Evolutionary conservation across 2,797 vertebrate genomes (phyloP).

Genomic region (Zalophus californianus): DNA sequence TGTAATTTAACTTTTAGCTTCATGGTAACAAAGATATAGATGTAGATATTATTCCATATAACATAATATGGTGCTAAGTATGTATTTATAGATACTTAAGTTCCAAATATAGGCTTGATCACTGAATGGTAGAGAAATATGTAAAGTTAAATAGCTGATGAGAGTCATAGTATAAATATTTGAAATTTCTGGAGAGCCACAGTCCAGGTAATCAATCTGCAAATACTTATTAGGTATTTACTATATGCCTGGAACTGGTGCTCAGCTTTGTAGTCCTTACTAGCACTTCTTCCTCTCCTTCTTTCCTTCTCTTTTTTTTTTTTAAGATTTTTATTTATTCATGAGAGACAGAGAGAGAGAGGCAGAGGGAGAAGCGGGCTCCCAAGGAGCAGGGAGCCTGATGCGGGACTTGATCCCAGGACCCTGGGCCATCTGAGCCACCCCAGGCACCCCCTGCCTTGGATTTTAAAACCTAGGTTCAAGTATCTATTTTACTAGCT

Average conservation of each 20-base stretch:
- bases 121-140: not conserved
- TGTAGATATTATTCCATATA: not conserved
- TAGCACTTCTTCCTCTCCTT: not conserved
- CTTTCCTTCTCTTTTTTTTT: not conserved
- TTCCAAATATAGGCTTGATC: slow-evolving; percentile 20
- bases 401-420: too few relatives aligned
- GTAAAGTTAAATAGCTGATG: slow-evolving; percentile 1
- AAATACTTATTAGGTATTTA: not conserved
- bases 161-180: not conserved
- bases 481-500: not conserved
- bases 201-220: not conserved
- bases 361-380: too few relatives aligned
- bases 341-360: too few relatives aligned
- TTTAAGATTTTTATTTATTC: too few relatives aligned
- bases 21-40: not conserved
- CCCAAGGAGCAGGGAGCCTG: too few relatives aligned
- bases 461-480: not conserved
- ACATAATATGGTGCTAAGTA: not conserved
- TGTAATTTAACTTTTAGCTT: slow-evolving; percentile 26
- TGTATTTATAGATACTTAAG: not conserved
- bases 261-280: not conserved
- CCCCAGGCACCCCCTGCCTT: not conserved
- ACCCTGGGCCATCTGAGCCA: too few relatives aligned
- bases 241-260: not conserved
- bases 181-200: not conserved